Percentiles rank a stretch among this genome's conserved stretches.
Evolutionary conservation across 2,797 vertebrate species (phyloP).

Genomic region (Chelon auratus): DNA sequence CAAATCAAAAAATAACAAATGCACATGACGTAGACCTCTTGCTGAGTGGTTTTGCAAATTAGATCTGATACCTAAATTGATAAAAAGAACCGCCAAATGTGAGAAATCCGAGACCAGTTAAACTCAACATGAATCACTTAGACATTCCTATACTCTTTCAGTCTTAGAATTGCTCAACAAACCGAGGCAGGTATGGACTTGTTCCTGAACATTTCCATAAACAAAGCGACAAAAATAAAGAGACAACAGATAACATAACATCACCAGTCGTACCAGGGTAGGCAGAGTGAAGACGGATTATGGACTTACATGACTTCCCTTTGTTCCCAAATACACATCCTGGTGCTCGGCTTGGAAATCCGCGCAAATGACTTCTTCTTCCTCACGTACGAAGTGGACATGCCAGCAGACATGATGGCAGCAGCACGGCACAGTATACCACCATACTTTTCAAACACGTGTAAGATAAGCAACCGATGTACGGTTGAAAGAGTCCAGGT

Average conservation of each 20-base stretch:
- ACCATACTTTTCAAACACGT: constrained; percentile 69
- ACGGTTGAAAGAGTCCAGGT: neutral
- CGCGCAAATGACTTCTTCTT: constrained; percentile 71
- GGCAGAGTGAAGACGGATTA: neutral
- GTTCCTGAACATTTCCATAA: neutral
- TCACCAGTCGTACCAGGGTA: neutral
- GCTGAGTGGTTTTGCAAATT: neutral
- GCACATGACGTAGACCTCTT: neutral
- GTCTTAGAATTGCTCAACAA: neutral
- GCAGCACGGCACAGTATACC: constrained; percentile 34
- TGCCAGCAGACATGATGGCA: constrained; percentile 64
- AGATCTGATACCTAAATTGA: neutral
- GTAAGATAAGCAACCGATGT: constrained; percentile 11
- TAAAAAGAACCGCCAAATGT: neutral
- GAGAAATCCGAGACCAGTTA: constrained; percentile 27
- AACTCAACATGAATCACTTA: neutral
- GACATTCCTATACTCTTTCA: neutral
- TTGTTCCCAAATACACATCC: constrained; percentile 78
- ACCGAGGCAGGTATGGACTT: neutral
- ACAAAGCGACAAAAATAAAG: neutral
- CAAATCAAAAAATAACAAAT: constrained; percentile 3
- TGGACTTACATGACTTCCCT: constrained; percentile 76
- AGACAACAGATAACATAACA: neutral
- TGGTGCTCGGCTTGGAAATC: constrained; percentile 61
- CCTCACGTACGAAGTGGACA: constrained; percentile 79